Base-by-base conservation (phyloP, 2,113 vertebrate genomes). In the Callipepla squamata region DNA sequence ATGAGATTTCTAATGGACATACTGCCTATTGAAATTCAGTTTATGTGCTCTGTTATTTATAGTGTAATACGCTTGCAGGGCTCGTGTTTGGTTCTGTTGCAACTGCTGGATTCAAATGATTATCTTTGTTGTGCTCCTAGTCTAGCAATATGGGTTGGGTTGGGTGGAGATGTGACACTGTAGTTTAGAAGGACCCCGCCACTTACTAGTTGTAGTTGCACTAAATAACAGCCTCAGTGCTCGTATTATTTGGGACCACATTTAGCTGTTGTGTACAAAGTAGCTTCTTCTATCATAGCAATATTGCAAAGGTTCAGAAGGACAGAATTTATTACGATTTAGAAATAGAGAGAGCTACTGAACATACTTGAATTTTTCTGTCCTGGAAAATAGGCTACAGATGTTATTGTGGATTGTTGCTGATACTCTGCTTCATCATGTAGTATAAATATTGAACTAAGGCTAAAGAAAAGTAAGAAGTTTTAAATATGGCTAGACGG, bases 401-500 rank as follows among this genome's bases (percentile, higher is more conserved):
- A 94, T 92, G 58, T 96, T 94, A 48, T 69, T 48, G 53, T 67
- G 30, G n/a, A 68, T 81, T 83, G 30, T 70, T 80, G 45, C 68
- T 80, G 66, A 72, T 77, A 80, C 47, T 81, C 53, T 44, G 28
- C 50, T 90, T 93, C 40, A 65, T 91, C 45, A 51, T 30, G 72
- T 19, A 93, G 70, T 88, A 63, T 78, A 95, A 96, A 95, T 96
- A 96, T 91, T 87, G 82, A 92, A 86, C 70, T 62, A 22, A 32
- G 34, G 34, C 50, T 74, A 57, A 95, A 89, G 63, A 61, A 78
- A 85, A 96, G 75, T 42, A 68, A 66, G 59, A 92, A 61, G 34
- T 65, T 89, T 93, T 85, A 9, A 13, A 88, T 96, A 85, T 89
- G 85, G 73, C 96, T 95, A 97, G 96, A 97, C 90, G 76, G 85